Percentiles rank a stretch among this genome's conserved stretches.
Conservation (phyloP, 2,888 invertebrate species). For the Eilema caniola region DNA sequence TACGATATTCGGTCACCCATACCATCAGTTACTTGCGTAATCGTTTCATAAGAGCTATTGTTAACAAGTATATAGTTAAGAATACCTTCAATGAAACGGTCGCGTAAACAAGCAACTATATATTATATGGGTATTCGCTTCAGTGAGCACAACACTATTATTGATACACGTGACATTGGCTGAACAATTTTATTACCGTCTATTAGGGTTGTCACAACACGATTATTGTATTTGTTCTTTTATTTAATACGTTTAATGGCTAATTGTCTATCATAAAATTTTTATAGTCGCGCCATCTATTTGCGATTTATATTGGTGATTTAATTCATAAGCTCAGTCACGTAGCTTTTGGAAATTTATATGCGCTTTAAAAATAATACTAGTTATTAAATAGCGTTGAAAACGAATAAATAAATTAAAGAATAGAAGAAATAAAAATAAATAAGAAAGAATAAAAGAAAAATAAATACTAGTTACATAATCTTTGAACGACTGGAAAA, state of each 20-base stretch:
- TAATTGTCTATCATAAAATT: background rate
- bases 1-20: background rate
- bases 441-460: background rate
- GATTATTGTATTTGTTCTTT: background rate
- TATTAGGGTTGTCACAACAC: background rate
- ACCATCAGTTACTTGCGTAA: background rate
- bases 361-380: background rate
- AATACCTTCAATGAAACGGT: slow-evolving; percentile 2
- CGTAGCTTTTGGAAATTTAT: background rate
- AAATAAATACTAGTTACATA: background rate
- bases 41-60: background rate
- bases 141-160: slow-evolving; percentile 30
- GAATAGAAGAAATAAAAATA: background rate
- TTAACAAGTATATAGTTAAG: background rate
- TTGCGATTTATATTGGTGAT: background rate
- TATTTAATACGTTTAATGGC: too few species aligned
- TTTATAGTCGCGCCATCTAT: background rate
- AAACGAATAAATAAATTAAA: background rate
- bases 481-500: too few species aligned
- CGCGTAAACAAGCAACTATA: slow-evolving; percentile 19
- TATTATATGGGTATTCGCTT: slow-evolving; percentile 26
- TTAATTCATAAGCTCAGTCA: background rate
- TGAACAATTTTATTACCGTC: slow-evolving; percentile 10
- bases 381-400: background rate
- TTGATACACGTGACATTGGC: slow-evolving; percentile 21